Base-by-base conservation (phyloP, 2,113 vertebrate species). In the Meleagris gallopavo region DNA sequence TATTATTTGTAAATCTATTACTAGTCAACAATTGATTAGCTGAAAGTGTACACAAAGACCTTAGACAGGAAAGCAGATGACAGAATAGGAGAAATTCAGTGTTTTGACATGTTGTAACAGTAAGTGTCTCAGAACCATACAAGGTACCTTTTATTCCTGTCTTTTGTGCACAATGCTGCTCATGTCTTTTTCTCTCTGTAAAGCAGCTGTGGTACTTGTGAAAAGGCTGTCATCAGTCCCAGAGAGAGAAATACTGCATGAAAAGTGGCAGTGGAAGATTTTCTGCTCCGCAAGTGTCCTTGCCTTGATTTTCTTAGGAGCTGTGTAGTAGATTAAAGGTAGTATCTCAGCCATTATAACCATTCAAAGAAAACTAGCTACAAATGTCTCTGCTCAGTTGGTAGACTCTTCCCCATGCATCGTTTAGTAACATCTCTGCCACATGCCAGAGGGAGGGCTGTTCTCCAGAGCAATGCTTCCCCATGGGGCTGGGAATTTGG, bases 201-300 rank as follows among this genome's bases (percentile, higher is more conserved):
- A 94, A 86, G 57, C 1, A 3, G 58, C 85, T 81, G 54, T 73
- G 74, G 76, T 93, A 72, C 92, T 92, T 95, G 70, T 93, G 88
- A 88, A 92, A 89, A 75, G 73, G 30, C 86, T 97, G 94, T 95
- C 90, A 86, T 76, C 88, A n/a, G 79, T 65, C 80, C 70, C 66
- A 81, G 71, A 61, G 64, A 71, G 82, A 90, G 55, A 93, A 89
- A 75, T 27, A 67, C 61, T 5, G 4, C 45, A 13, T 78, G 85
- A 90, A 67, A 89, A 90, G 83, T 16, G 11, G 29, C 62, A 70
- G 34, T 16, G n/a, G 54, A 94, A 94, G 58, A 71, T 90, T 86
- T 83, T n/a, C 48, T 83, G 57, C 54, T 91, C 75, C 52, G 52
- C 70, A 58, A 69, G 65, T 32, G 65, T 34, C 21, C 1, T 86